Percentiles rank a stretch among this genome's conserved stretches.
These are phyloP conservation scores for Knipowitschia caucasica DNA, from an alignment of 2,797 vertebrate genomes.

Conservation along the genomic window DNA sequence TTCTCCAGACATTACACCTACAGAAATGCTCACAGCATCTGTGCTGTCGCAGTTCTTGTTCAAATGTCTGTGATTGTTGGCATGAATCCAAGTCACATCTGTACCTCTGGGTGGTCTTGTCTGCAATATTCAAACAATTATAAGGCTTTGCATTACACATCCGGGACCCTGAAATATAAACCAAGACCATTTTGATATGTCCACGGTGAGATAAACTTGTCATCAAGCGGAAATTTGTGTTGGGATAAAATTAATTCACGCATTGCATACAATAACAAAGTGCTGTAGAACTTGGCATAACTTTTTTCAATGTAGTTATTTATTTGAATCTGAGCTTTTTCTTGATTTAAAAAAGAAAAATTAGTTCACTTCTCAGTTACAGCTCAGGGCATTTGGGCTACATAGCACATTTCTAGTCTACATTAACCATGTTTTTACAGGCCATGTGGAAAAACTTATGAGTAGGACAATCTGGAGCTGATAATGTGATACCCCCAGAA, in stretches of 20 bases:
- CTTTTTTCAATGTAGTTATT: no score
- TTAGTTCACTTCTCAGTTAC: slow-evolving; percentile 35
- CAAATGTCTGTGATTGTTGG: slow-evolving; percentile 52
- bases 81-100: slow-evolving; percentile 49
- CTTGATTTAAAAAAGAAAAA: no score
- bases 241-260: no score
- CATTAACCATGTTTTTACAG: slow-evolving; percentile 53
- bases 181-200: no score
- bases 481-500: slow-evolving; percentile 61
- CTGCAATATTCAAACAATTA: slow-evolving; percentile 48
- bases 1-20: slow-evolving; percentile 53
- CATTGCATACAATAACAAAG: no score
- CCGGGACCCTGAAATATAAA: slow-evolving; percentile 50
- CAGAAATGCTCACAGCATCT: slow-evolving; percentile 33
- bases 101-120: slow-evolving; percentile 58
- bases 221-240: no score
- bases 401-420: slow-evolving; percentile 25
- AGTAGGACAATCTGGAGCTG: slow-evolving; percentile 55
- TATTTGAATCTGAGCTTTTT: no score
- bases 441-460: slow-evolving; percentile 65
- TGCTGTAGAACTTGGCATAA: no score
- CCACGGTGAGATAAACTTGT: no score
- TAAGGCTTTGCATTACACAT: slow-evolving; percentile 47
- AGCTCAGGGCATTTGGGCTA: slow-evolving; percentile 46
- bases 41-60: slow-evolving; percentile 36